phyloP scores from a whole-genome alignment of 2,113 vertebrate species.

The Limnothrissa miodon region DNA sequence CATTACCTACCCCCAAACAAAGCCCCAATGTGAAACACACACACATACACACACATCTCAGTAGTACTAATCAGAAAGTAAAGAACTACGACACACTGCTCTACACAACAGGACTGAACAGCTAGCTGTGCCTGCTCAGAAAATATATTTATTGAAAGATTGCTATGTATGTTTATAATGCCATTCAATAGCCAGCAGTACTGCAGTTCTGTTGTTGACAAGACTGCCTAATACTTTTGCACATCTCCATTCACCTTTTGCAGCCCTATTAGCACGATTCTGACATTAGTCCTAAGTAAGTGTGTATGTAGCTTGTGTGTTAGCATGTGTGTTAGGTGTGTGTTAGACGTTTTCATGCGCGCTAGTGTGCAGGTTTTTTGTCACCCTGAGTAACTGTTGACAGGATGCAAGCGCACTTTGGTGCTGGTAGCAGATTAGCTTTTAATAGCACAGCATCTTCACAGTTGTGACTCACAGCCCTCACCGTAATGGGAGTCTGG shows the following conservation, averaged over 20 bases:
- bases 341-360: neutral
- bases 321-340: neutral
- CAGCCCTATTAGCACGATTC: neutral
- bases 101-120: neutral
- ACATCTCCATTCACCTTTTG: slow-evolving; percentile 40
- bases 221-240: slow-evolving; percentile 53
- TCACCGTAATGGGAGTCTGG: slow-evolving; percentile 53
- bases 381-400: slow-evolving; percentile 39
- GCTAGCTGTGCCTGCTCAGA: neutral
- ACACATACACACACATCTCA: no score
- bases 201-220: slow-evolving; percentile 34
- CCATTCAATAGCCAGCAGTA: neutral
- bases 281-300: neutral
- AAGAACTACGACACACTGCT: no score
- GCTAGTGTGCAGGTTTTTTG: slow-evolving; percentile 30
- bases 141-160: neutral
- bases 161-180: neutral
- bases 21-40: no score
- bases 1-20: no score
- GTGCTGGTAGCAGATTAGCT: slow-evolving; percentile 67
- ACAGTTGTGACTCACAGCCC: slow-evolving; percentile 67
- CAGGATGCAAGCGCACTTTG: slow-evolving; percentile 57
- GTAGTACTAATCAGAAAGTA: no score
- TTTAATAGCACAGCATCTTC: slow-evolving; percentile 67
- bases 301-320: neutral